Evolutionary conservation across 1,140 invertebrate genomes (phyloP).

Genomic region (Drosophila virilis): DNA sequence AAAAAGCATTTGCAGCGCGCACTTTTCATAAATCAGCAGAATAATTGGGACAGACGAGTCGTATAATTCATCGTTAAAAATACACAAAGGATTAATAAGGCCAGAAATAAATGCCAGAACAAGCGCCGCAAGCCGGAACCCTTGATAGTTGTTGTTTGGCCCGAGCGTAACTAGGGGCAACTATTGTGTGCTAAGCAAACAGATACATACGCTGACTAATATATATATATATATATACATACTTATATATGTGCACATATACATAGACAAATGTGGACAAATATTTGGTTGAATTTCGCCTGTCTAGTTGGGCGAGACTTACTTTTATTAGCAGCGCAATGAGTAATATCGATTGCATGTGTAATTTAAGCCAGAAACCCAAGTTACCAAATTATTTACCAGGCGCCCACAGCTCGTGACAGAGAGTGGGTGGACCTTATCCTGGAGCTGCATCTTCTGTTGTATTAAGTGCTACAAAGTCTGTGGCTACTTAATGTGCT

Average conservation of each 20-base stretch:
- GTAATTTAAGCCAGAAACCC: conserved; percentile 45
- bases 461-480: conserved; percentile 13
- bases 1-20: conserved; percentile 44
- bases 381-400: conserved; percentile 52
- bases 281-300: conserved; percentile 29
- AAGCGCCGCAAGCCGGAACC: conserved; percentile 1
- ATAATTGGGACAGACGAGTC: conserved; percentile 53
- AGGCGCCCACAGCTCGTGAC: conserved; percentile 28
- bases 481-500: conserved; percentile 19
- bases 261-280: conserved; percentile 35
- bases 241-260: neutral
- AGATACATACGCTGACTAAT: neutral
- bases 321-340: conserved; percentile 20
- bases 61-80: conserved; percentile 65
- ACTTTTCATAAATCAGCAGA: conserved; percentile 67
- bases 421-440: conserved; percentile 1
- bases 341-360: conserved; percentile 63
- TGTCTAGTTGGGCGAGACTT: neutral
- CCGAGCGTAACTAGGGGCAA: conserved; percentile 70
- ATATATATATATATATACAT: neutral
- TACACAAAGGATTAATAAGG: conserved; percentile 77
- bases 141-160: conserved; percentile 50
- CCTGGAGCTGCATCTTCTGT: neutral
- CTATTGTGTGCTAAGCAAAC: conserved; percentile 37
- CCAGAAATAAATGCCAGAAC: conserved; percentile 26